These are phyloP conservation scores for Dasyurus viverrinus DNA, from an alignment of 2,113 vertebrate species.

Conservation along the genomic window DNA sequence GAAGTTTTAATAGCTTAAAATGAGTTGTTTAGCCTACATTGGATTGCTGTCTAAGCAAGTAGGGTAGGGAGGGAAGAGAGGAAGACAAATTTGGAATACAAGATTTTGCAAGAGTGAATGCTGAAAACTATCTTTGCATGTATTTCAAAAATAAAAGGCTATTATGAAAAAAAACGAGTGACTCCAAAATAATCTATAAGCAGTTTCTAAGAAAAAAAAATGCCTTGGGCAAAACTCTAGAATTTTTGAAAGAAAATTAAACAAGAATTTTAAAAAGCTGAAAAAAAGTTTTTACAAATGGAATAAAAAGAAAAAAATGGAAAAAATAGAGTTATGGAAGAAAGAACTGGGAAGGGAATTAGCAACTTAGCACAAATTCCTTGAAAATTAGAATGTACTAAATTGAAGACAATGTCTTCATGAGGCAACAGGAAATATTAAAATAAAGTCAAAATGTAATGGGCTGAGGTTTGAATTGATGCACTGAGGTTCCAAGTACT, in stretches of 20 bases:
- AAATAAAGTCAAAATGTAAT: background rate
- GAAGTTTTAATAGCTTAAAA: background rate
- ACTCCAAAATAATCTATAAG: background rate
- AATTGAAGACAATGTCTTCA: background rate
- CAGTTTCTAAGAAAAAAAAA: background rate
- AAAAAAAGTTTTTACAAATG: background rate
- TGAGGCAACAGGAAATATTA: background rate
- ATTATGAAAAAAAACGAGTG: background rate
- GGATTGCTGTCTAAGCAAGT: no score
- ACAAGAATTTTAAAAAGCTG: background rate
- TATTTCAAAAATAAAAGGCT: no score
- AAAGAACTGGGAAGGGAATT: background rate
- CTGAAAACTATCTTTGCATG: no score
- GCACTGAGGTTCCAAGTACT: no score
- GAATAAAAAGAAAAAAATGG: background rate
- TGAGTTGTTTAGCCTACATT: no score
- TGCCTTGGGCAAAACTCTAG: background rate
- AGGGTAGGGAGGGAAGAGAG: no score
- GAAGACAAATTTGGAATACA: no score
- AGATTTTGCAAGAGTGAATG: no score
- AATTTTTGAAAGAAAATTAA: background rate
- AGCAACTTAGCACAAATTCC: background rate
- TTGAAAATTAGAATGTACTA: background rate
- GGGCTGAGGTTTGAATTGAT: no score
- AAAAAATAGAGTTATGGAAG: background rate